phyloP scores from a whole-genome alignment of 2,888 invertebrate species.

The Diplolepis rosae region DNA sequence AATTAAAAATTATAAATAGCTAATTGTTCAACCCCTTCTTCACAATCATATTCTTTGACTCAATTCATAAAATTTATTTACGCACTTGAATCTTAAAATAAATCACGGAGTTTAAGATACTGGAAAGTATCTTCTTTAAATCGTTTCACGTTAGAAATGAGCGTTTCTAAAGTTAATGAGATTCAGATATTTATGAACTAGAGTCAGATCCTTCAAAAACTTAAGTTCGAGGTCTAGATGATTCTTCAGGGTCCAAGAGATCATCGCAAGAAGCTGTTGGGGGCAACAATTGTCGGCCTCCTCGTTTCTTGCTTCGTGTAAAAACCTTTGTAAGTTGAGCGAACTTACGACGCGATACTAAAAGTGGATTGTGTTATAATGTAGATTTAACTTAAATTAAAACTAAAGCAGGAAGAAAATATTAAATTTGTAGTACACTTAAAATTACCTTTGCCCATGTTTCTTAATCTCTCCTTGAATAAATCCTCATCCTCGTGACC shows the following conservation, averaged over 20 bases:
- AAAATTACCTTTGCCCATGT: conserved; percentile 84
- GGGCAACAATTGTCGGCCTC: conserved; percentile 68
- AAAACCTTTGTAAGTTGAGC: conserved; percentile 86
- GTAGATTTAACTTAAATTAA: neutral
- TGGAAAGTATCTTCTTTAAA: neutral
- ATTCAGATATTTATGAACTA: conserved; percentile 22
- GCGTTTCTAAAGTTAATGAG: conserved; percentile 4
- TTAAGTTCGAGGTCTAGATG: conserved; percentile 65
- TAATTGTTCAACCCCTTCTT: neutral
- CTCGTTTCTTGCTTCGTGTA: conserved; percentile 76
- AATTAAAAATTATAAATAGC: too few species aligned
- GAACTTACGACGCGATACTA: conserved; percentile 87
- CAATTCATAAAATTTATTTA: neutral
- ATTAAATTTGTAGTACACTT: neutral
- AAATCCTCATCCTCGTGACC: conserved; percentile 79
- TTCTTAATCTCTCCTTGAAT: conserved; percentile 85
- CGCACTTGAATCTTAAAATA: neutral
- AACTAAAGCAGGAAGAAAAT: neutral
- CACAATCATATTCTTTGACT: neutral
- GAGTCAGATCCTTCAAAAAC: conserved; percentile 13
- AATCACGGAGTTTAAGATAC: neutral
- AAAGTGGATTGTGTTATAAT: conserved; percentile 47
- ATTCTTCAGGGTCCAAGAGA: conserved; percentile 69
- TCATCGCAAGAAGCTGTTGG: conserved; percentile 72
- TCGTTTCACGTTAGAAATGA: neutral